Evolutionary conservation across 2,797 vertebrate genomes (phyloP), one percentile per base, ranked within the genome.

Genomic region (Parauchenoglanis ngamensis): DNA sequence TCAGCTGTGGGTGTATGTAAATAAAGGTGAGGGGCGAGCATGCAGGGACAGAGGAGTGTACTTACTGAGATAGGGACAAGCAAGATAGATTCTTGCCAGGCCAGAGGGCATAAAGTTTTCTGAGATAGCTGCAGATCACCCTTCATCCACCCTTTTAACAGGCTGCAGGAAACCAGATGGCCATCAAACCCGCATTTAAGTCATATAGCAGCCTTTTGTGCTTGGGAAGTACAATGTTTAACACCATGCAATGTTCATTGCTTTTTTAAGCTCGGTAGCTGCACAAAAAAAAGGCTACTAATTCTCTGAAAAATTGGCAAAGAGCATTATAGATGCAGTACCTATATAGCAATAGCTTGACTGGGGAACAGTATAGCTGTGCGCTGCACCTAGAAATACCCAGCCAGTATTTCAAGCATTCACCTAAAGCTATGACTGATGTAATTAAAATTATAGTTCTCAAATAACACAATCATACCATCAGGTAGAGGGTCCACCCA

Each of bases 401-500:
- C 10, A 77, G n/a, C 7, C 12, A 19, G 8, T 77, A 54, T 21
- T 28, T 1, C 85, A 68, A 2, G 54, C 13, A 17, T 28, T n/a
- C 31, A 21, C 17, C 28, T 31, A 78, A 78, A 78, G 8, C 28
- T 57, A 35, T 11, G 4, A 23, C 49, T 28, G 49, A 54, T 10
- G 7, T 49, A 31, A 19, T 77, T 21, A 21, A 31, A n/a, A 21
- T 1, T 11, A 21, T 3, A 35, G 8, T 23, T 56, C 28, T 56
- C 1, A 40, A 88, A 79, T 19, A 40, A 63, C 2, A 68, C 31
- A 61, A 10, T 13, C 95, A 79, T 92, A 99, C 98, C 96, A 68
- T 99, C 98, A 89, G 98, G 98, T 88, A 99, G 95, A 19, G 98
- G 98, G 94, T 99, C 98, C 25, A 99, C 98, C 98, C 98, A 99